Conservation (phyloP, 2,797 vertebrate genomes). For the Cossypha caffra region DNA sequence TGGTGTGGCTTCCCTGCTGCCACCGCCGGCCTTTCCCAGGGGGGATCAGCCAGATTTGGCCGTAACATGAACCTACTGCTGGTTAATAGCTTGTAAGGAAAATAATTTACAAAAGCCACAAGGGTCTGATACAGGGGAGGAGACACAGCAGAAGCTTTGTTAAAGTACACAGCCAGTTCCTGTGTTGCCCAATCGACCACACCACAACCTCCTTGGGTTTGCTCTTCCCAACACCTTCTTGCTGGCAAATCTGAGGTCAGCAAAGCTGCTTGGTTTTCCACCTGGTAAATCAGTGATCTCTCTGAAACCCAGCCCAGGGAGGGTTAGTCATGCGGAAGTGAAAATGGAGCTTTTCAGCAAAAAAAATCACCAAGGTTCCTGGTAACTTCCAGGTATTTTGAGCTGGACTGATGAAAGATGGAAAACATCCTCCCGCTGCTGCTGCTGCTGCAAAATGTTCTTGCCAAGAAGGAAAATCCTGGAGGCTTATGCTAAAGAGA, state of each 20-base stretch:
- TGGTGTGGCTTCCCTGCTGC: background rate
- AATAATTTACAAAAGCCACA: background rate
- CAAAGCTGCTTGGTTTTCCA: background rate
- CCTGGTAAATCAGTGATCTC: background rate
- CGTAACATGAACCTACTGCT: background rate
- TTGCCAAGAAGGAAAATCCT: constrained; percentile 22
- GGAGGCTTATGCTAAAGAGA: constrained; percentile 42
- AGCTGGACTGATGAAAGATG: background rate
- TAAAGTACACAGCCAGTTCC: background rate
- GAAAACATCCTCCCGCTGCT: background rate
- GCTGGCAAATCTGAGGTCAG: background rate
- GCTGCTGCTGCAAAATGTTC: background rate
- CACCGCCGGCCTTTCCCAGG: background rate
- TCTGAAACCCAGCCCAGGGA: fast-evolving
- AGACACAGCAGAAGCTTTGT: background rate
- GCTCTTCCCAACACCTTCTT: background rate
- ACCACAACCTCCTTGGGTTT: fast-evolving
- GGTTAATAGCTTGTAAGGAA: background rate
- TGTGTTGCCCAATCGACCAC: fast-evolving
- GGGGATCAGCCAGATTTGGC: background rate
- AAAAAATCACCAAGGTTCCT: background rate
- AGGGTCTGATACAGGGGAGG: background rate
- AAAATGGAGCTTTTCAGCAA: background rate
- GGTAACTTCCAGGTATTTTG: background rate
- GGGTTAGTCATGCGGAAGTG: background rate